Base-by-base conservation (phyloP, 2,113 vertebrate genomes). In the Rhabdornis inornatus region DNA sequence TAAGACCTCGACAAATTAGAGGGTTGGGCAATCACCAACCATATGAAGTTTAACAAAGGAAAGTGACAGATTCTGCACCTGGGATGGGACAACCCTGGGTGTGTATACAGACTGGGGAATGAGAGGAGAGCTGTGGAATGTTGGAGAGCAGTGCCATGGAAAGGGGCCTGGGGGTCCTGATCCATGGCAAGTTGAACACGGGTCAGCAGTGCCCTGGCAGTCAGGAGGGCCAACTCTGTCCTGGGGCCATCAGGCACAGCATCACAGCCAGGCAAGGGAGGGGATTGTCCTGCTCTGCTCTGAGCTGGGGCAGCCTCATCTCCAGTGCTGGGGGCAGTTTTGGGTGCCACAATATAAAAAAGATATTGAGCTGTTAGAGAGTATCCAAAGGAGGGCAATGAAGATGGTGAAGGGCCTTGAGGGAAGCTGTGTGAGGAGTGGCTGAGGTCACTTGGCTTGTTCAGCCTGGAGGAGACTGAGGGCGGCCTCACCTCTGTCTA, bases 151-250 rank as follows among this genome's bases (percentile, higher is more conserved):
- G 52, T 0, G 0, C 71, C 1, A 0, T 1, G 1, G 61, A 42
- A 31, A 42, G 20, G 42, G 2, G 17, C 7, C 8, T 21, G 42
- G 30, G 6, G 24, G 1, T 49, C 24, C 70, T 65, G 60, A 30
- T 35, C 2, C 0, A 0, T 11, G 71, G 14, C 53, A 33, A 27
- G 37, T 8, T 31, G 31, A 37, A 8, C 25, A 12, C 0, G 25
- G 33, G 27, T 0, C 63, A 68, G 53, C 22, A 68, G 37, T 52
- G 37, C 22, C 53, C 63, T 60, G 63, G 37, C 44, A 44, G 27
- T 45, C 83, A 52, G 44, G 53, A 59, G 44, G 3, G 37, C 7
- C 44, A 68, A 1, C 0, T 5, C 0, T 76, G 44, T 44, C 44
- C 37, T 59, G 27, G 6, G 30, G 1, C 1, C 53, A 59, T 37